Base-by-base conservation (phyloP, 2,888 invertebrate species). In the Hirtodrosophila confusa region DNA sequence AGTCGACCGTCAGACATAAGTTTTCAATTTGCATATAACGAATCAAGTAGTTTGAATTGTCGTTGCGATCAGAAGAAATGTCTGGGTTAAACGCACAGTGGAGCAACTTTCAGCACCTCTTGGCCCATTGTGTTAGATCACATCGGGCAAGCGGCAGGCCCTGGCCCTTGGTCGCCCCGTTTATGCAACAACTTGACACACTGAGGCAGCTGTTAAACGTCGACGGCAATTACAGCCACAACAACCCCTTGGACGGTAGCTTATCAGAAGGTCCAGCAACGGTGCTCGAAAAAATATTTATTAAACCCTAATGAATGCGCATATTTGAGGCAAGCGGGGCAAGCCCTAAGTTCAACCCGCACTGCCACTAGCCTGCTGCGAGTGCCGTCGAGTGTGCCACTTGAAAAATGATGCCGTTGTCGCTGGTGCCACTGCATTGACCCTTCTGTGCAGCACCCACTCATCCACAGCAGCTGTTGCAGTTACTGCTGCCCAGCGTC, bases 261-360 rank as follows among this genome's bases (percentile, higher is more conserved):
- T 62, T 63, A 64, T 82, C 62, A 67, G 49, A 75, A 68, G 68
- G 66, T 68, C 68, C 58, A 51, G 68, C 49, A 68, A 80, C 66
- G 69, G 75, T 64, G 67, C 70, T 69, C 55, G 58, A 54, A 67
- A 49, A 68, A 78, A 70, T 82, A 86, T 88, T 88, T 82, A 86
- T 88, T 88, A 82, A 88, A 60, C 82, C 74, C 73, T 88, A 88
- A 82, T 88, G 82, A 83, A 82, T 88, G 86, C 77, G 82, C 82
- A 88, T 84, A 82, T 82, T 88, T 86, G 53, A 62, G 53, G 62
- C 76, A 51, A 31, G 37, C 31, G 31, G 35, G 11, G 12, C 47
- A 54, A 35, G 54, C 58, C 54, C 54, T 41, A 49, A 56, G 57
- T 56, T 69, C 29, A 11, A n/a, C 17, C 17, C 40, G 4, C 53